Base-by-base conservation (phyloP, 2,113 vertebrate genomes). In the Hypomesus transpacificus region DNA sequence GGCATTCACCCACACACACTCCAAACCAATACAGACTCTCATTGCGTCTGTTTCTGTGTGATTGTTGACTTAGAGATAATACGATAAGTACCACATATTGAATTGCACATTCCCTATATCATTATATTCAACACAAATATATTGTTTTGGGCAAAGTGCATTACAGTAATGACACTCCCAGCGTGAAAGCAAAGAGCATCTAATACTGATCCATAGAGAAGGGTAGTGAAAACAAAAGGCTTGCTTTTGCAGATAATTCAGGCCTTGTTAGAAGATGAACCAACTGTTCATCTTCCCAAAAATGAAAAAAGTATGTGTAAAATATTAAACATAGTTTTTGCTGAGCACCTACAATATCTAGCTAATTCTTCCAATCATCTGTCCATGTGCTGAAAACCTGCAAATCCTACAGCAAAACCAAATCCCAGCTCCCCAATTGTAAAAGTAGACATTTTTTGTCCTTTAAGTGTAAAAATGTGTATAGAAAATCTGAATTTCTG, bases 1-100 rank as follows among this genome's bases (percentile, higher is more conserved):
- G 39, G 31, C 50, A 74, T 39, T 56, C 75, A 20, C 57, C 22
- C 73, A 60, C 59, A 39, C 53, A 52, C 75, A 1, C 69, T 57
- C 7, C 31, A 34, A 34, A 34, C 31, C 31, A 34, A 34, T 34
- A 34, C 31, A 31, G 53, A 65, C 60, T 46, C 61, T 68, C 34
- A 59, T 78, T 72, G 61, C 2, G 50, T 28, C 64, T 54, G 62
- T 51, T 50, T 28, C 64, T 54, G 62, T 51, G 66, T 60, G 56
- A 73, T 57, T 74, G 75, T 22, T 71, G 80, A 77, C 80, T 80
- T 31, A 69, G 58, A 60, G 76, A 76, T 80, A 82, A 82, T 80
- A 69, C 70, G 61, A 81, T 56, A 75, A 74, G 71, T 66, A 24
- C 22, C 51, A 54, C 70, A 68, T 34, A 34, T 34, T 34, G 31